These are phyloP conservation scores for Pedetes capensis DNA, from an alignment of 2,113 vertebrate genomes.

Conservation along the genomic window DNA sequence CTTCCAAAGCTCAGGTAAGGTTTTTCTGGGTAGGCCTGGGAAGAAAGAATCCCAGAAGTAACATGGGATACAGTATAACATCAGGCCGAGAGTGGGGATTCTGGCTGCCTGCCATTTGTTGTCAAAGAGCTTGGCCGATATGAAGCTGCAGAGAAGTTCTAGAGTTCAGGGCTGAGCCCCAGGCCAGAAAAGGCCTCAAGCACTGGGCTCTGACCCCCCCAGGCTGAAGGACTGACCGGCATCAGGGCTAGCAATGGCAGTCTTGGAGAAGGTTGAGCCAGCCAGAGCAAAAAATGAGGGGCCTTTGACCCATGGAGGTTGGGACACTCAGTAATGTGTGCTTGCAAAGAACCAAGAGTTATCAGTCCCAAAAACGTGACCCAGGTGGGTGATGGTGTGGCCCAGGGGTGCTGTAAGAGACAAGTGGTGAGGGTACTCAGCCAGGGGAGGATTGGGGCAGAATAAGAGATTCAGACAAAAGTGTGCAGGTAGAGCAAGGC, in stretches of 20 bases:
- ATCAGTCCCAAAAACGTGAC: neutral
- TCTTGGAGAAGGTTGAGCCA: neutral
- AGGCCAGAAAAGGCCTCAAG: neutral
- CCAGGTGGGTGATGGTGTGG: neutral
- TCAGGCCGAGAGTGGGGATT: neutral
- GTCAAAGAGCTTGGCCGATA: neutral
- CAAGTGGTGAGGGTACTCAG: neutral
- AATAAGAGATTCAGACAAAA: neutral
- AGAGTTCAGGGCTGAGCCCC: neutral
- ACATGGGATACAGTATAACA: neutral
- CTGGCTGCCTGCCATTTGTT: neutral
- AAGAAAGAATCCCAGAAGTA: neutral
- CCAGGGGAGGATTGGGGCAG: neutral
- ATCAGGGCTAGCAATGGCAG: neutral
- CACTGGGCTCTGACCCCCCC: neutral
- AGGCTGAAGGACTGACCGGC: neutral
- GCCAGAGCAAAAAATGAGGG: neutral
- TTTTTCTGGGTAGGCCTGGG: neutral
- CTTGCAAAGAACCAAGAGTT: neutral
- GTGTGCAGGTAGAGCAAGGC: neutral
- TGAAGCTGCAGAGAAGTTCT: neutral
- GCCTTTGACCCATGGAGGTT: neutral
- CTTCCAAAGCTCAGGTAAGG: neutral
- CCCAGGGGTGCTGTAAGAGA: neutral
- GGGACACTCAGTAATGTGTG: neutral